Evolutionary conservation across 2,113 vertebrate species (phyloP).

Genomic region (Riparia riparia): DNA sequence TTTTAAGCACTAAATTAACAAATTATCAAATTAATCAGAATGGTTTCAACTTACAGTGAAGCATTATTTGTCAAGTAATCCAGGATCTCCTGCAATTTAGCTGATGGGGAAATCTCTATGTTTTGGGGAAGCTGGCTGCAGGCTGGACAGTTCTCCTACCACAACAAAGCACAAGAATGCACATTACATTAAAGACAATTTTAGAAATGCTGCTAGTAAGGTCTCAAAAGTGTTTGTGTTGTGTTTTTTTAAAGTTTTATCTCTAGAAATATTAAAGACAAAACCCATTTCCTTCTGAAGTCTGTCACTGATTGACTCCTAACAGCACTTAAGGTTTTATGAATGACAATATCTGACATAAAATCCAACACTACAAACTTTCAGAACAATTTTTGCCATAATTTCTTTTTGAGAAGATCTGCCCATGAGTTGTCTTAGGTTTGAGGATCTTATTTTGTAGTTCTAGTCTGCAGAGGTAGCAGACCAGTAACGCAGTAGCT

Average conservation of each 20-base stretch:
- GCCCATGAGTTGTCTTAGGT: not conserved
- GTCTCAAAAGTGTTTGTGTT: not conserved
- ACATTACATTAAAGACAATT: not conserved
- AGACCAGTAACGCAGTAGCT: not conserved
- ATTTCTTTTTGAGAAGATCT: not conserved
- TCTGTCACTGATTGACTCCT: not conserved
- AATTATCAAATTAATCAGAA: not conserved
- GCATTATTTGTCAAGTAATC: conserved; percentile 90
- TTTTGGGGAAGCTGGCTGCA: conserved; percentile 96
- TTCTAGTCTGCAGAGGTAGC: not conserved
- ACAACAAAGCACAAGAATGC: not conserved
- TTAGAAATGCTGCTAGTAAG: not conserved
- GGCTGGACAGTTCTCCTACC: conserved; percentile 90
- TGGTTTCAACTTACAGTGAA: conserved; percentile 84
- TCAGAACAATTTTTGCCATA: not conserved
- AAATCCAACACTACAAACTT: not conserved
- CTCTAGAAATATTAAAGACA: not conserved
- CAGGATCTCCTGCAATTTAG: conserved; percentile 92
- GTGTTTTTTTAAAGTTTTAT: not conserved
- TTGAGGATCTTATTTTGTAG: not conserved
- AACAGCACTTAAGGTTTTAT: not conserved
- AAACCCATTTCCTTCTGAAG: not conserved
- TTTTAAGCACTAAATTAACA: not conserved
- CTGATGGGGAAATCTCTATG: conserved; percentile 87
- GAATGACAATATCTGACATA: not conserved